Percentiles rank a stretch among this genome's conserved stretches.
Evolutionary conservation across 2,797 vertebrate species (phyloP).

Genomic region (Sphenopsis melanotis): DNA sequence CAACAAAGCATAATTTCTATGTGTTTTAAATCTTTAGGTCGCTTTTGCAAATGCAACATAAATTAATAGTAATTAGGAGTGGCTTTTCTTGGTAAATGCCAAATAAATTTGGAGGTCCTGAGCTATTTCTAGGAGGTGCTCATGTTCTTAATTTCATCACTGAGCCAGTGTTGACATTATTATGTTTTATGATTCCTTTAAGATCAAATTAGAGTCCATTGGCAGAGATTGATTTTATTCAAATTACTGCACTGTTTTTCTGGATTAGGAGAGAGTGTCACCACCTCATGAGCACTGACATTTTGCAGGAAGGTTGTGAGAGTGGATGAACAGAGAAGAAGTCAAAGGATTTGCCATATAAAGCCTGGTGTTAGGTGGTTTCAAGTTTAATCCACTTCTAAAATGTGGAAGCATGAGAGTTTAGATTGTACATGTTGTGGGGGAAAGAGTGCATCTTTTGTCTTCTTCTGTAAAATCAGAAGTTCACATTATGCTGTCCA

Average conservation of each 20-base stretch:
- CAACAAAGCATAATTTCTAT: background rate
- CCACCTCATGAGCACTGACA: background rate
- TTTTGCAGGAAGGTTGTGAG: background rate
- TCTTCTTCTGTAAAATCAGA: background rate
- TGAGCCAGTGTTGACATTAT: background rate
- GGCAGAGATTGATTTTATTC: background rate
- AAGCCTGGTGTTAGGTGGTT: background rate
- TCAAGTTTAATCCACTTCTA: background rate
- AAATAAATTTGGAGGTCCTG: background rate
- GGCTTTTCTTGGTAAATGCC: background rate
- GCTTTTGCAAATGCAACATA: background rate
- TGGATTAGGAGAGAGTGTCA: background rate
- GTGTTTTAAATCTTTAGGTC: background rate
- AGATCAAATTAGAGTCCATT: background rate
- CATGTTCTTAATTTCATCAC: background rate
- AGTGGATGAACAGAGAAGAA: background rate
- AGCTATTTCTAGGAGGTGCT: background rate
- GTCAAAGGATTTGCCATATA: background rate
- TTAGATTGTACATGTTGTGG: fast-evolving
- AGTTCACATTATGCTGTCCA: fast-evolving
- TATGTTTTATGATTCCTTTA: background rate
- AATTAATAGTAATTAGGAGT: background rate
- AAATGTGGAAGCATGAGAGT: background rate
- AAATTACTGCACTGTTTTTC: background rate
- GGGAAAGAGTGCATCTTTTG: background rate